Evolutionary conservation across 2,113 vertebrate species (phyloP).

Genomic region (Steatornis caripensis): DNA sequence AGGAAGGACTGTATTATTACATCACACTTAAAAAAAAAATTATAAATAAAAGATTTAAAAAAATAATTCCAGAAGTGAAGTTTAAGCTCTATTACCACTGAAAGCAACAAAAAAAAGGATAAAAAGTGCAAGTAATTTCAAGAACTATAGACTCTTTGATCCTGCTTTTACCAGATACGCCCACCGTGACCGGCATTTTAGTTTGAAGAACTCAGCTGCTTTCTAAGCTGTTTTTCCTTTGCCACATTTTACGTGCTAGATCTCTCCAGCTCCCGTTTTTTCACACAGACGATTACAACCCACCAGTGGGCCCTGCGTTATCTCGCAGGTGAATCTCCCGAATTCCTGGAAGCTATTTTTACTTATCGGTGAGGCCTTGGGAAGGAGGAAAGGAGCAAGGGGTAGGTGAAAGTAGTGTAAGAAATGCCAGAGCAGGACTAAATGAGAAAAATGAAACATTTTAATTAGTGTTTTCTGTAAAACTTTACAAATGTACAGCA

Average conservation of each 20-base stretch:
- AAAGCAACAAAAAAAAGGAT: background rate
- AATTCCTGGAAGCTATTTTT: background rate
- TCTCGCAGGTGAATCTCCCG: background rate
- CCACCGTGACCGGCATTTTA: background rate
- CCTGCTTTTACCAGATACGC: background rate
- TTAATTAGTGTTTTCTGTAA: slow-evolving; percentile 66
- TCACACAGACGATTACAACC: background rate
- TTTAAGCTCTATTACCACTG: background rate
- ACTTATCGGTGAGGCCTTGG: background rate
- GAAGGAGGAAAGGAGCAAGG: background rate
- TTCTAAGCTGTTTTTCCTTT: background rate
- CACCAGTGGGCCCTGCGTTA: background rate
- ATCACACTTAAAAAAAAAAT: background rate
- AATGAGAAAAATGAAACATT: slow-evolving; percentile 63
- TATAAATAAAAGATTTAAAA: background rate
- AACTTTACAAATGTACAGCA: slow-evolving; percentile 75
- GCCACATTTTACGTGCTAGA: background rate
- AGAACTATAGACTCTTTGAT: background rate
- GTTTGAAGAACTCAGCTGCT: background rate
- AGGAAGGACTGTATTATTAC: background rate
- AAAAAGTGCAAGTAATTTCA: background rate
- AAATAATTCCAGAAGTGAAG: background rate
- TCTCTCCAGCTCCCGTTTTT: background rate
- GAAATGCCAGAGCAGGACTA: slow-evolving; percentile 1
- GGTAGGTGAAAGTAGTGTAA: background rate